These are phyloP conservation scores for Triplophysa yarkandensis DNA, from an alignment of 2,797 vertebrate species.

Conservation along the genomic window DNA sequence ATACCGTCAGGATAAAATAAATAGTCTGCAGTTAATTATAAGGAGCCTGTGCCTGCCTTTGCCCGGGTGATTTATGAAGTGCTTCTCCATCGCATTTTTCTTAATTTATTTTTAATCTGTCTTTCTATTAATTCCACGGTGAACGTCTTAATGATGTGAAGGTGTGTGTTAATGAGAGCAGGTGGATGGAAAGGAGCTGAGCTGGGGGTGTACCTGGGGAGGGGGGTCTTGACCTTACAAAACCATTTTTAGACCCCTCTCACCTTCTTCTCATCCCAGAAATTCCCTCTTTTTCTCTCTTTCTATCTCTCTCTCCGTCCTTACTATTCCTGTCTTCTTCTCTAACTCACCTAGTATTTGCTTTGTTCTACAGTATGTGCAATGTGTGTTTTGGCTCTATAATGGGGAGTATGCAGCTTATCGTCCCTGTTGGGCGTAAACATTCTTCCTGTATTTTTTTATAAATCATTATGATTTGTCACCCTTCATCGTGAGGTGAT, in stretches of 20 bases:
- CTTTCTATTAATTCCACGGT: conserved; percentile 98
- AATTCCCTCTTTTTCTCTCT: conserved; percentile 35
- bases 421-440: too few species aligned
- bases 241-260: conserved; percentile 58
- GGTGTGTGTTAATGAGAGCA: conserved; percentile 86
- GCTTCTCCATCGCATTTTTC: conserved; percentile 94
- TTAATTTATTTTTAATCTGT: conserved; percentile 99
- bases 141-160: conserved; percentile 97
- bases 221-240: conserved; percentile 54
- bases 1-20: conserved; percentile 98
- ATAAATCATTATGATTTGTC: too few species aligned
- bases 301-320: background rate
- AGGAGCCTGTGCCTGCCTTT: conserved; percentile 87
- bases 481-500: too few species aligned
- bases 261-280: conserved; percentile 54
- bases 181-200: conserved; percentile 62
- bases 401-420: too few species aligned
- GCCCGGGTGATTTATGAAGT: conserved; percentile 95
- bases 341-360: conserved; percentile 51
- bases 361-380: background rate
- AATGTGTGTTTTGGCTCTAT: too few species aligned
- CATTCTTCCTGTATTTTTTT: too few species aligned
- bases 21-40: conserved; percentile 98
- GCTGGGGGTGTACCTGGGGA: conserved; percentile 50
- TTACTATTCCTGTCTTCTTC: background rate